Base-by-base conservation (phyloP, 2,888 invertebrate genomes). In the Stratiomys singularior region DNA sequence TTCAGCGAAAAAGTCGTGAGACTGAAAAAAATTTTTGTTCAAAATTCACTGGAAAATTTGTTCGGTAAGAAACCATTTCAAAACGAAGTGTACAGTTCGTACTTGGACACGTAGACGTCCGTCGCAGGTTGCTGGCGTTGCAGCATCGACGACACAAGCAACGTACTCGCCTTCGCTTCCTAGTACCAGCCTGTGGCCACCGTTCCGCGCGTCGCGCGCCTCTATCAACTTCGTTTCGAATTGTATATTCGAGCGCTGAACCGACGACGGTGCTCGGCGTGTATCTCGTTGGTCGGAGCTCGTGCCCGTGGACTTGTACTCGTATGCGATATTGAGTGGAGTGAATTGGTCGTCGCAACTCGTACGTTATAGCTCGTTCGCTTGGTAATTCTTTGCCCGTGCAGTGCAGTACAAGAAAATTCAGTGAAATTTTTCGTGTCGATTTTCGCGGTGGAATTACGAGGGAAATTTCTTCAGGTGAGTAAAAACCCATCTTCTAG, bases 401-500 rank as follows among this genome's bases (percentile, higher is more conserved):
- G 69, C 47, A 47, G 69, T 72, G 72, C 52, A 56, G 74, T 74
- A 58, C 21, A 37, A 30, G 37, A 74, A 74, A 60, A 37, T 74
- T 74, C 25, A 25, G 81, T 81, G 79, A 79, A 80, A 79, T 78
- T 78, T 80, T 78, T 79, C 77, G 81, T 81, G 78, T 78, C 81
- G 80, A 85, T 83, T 83, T 84, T 84, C 81, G 79, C 81, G 67
- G 74, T 81, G 80, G 82, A 83, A 83, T 83, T 82, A 81, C 82
- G 80, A 80, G 79, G 81, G 80, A 81, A 82, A 83, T 82, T 84
- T 77, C n/a, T 83, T 85, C 83, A 83, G 84, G 84, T 84, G 80
- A 85, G 84, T 84, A 80, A 81, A 81, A 83, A 83, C 82, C 83
- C 81, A 77, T 81, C 71, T 83, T 85, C 84, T 83, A 84, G 77